Evolutionary conservation across 2,797 vertebrate species (phyloP).

Genomic region (Spea hammondii): DNA sequence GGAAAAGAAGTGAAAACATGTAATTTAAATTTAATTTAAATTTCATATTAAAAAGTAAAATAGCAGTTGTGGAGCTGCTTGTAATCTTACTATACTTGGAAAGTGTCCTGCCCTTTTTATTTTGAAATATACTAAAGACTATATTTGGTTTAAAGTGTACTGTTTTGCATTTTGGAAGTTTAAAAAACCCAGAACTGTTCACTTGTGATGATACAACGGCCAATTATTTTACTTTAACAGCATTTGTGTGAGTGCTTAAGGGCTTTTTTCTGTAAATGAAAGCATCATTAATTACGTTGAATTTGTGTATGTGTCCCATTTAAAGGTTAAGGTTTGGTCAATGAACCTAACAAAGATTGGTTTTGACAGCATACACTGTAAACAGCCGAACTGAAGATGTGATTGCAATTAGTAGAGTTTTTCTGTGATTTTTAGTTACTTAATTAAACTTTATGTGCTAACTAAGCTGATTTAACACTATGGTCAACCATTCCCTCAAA

Average conservation of each 20-base stretch:
- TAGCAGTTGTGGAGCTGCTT: no score
- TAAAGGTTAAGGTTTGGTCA: slow-evolving; percentile 26
- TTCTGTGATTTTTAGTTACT: slow-evolving; percentile 19
- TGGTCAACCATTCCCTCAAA: no score
- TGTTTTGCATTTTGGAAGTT: no score
- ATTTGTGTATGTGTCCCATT: neutral
- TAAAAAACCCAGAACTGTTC: neutral
- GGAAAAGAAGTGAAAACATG: no score
- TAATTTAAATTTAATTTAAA: no score
- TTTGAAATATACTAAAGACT: no score
- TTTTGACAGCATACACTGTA: slow-evolving; percentile 17
- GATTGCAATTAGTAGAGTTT: neutral
- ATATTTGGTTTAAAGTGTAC: no score
- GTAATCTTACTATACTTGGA: no score
- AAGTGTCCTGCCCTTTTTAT: no score
- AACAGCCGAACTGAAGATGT: slow-evolving; percentile 23
- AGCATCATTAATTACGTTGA: neutral
- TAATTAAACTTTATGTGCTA: slow-evolving; percentile 24
- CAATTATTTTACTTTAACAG: neutral
- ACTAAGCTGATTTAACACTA: neutral
- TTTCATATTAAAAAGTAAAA: no score
- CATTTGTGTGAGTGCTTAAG: neutral
- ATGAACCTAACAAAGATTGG: neutral
- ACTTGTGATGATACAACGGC: neutral
- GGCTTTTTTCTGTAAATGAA: neutral